Evolutionary conservation across 2,113 vertebrate genomes (phyloP), one percentile per base, ranked within the genome.

Genomic region (Eulemur macaco): DNA sequence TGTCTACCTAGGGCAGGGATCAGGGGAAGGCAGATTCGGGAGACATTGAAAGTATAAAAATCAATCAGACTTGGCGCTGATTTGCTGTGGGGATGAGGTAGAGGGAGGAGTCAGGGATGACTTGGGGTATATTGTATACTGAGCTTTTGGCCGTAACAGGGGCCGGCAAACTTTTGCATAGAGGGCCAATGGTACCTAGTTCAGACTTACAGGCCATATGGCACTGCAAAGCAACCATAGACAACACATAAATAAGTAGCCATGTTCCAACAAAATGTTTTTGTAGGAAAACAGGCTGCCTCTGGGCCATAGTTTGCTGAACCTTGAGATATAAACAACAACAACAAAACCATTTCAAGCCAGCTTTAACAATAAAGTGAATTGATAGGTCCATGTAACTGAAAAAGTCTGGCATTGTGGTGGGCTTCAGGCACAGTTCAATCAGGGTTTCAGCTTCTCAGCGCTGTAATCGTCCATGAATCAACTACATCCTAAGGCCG

Each of bases 391-490:
- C 39, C 8, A 25, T 3, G 23, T 37, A 52, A 56, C 0, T 37
- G 37, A 66, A 73, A 68, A 94, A 88, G 15, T 42, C 45, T 82
- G 84, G 50, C 66, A 89, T 29, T 60, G 27, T 14, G 17, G 63
- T 84, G 56, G 45, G 84, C n/a, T 63, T 91, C 77, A 95, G 95
- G 83, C 29, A 74, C 21, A 42, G 85, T 63, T 42, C 86, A 58
- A 25, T 93, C 80, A 83, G 39, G 76, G 63, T 37, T 42, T 39
- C 34, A 60, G 14, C n/a, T 93, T 80, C 54, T 85, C 63, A 69
- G 76, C 8, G 31, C 25, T 42, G 42, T 31, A 21, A 20, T 52
- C 83, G 23, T 78, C 54, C 47, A 12, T 15, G 23, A 1, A 45
- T 52, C 52, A 64, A 52, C n/a, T 45, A 23, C 17, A 25, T 66